Evolutionary conservation across 1,140 invertebrate genomes (phyloP).

Genomic region (Psix sp.): DNA sequence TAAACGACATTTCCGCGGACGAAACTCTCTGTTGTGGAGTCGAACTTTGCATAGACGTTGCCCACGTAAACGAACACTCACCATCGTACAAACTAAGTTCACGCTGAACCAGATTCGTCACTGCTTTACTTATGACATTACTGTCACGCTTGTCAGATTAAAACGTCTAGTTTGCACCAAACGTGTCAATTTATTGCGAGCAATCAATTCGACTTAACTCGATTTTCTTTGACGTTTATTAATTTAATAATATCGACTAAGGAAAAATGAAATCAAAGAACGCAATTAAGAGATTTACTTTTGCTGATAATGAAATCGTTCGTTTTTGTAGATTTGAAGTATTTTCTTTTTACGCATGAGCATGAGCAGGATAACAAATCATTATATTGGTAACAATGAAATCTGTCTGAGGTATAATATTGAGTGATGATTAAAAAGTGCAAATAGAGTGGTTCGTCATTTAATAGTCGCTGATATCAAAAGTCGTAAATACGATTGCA

Average conservation of each 20-base stretch:
- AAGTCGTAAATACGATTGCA: slow-evolving; percentile 32
- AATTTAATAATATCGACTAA: no score
- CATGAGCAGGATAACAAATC: no score
- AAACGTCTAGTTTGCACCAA: slow-evolving; percentile 15
- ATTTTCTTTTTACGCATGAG: no score
- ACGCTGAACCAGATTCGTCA: slow-evolving; percentile 19
- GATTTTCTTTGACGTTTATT: no score
- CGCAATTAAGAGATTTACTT: no score
- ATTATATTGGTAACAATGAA: no score
- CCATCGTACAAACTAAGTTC: slow-evolving; percentile 13
- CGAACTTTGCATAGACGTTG: slow-evolving; percentile 32
- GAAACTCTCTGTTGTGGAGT: slow-evolving; percentile 19
- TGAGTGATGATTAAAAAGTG: no score
- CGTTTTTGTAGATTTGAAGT: no score
- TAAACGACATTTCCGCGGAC: slow-evolving; percentile 34
- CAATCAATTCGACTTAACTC: slow-evolving; percentile 22
- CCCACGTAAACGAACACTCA: slow-evolving; percentile 24
- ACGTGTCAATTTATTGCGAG: slow-evolving; percentile 8
- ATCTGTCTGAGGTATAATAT: no score
- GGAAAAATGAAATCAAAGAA: no score
- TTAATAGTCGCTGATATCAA: slow-evolving; percentile 25
- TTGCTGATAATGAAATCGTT: no score
- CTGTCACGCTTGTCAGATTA: slow-evolving; percentile 26
- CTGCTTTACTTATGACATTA: slow-evolving; percentile 22
- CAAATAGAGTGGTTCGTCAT: slow-evolving; percentile 4